A percentile compares a stretch with the other conserved stretches of the same genome.
These are phyloP conservation scores for Tachyglossus aculeatus DNA, from an alignment of 2,797 vertebrate species.

Conservation along the genomic window DNA sequence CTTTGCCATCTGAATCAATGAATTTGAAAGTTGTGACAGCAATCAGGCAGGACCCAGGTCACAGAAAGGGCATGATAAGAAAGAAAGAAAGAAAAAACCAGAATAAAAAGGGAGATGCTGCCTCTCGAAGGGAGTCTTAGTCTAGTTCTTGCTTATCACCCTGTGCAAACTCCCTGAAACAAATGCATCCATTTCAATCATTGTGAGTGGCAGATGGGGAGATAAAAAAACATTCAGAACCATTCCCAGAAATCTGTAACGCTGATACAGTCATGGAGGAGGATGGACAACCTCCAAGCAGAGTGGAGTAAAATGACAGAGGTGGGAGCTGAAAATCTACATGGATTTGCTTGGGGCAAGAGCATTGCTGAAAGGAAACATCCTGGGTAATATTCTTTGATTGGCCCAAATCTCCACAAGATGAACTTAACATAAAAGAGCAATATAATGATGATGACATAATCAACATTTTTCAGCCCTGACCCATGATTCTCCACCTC, in stretches of 20 bases:
- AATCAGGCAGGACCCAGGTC: neutral
- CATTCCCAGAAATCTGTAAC: neutral
- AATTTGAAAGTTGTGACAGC: neutral
- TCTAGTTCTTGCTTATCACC: neutral
- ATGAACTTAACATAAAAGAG: too few relatives aligned
- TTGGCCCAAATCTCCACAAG: too few relatives aligned
- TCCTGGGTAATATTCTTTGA: too few relatives aligned
- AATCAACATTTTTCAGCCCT: too few relatives aligned
- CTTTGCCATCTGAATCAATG: accelerated
- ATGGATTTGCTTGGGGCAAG: too few relatives aligned
- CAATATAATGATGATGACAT: too few relatives aligned
- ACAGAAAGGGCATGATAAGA: neutral
- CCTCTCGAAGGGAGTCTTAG: accelerated
- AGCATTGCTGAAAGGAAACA: too few relatives aligned
- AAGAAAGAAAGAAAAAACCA: neutral
- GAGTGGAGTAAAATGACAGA: too few relatives aligned
- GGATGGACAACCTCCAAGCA: too few relatives aligned
- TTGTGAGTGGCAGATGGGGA: accelerated
- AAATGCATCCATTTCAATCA: neutral
- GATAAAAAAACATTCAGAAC: neutral
- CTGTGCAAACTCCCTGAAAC: accelerated
- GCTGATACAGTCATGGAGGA: too few relatives aligned
- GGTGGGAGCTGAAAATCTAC: too few relatives aligned
- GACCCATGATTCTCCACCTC: too few relatives aligned
- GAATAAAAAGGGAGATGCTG: neutral